These are phyloP conservation scores for Takifugu rubripes DNA, from an alignment of 2,797 vertebrate genomes.

Conservation along the genomic window DNA sequence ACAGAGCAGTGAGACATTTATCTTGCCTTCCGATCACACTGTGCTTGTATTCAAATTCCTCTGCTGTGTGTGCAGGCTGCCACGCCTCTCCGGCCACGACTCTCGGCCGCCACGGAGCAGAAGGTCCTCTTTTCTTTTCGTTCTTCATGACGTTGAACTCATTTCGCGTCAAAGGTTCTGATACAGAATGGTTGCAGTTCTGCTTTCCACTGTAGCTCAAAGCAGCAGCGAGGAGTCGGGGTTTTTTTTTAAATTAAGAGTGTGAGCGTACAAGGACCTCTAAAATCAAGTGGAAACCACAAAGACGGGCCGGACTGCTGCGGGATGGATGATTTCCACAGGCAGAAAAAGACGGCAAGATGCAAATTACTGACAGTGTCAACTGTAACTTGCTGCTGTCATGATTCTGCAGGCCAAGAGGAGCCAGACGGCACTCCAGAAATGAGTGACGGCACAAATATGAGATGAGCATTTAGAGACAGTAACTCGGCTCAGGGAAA, in stretches of 20 bases:
- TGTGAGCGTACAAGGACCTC: too few relatives aligned
- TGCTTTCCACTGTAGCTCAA: too few relatives aligned
- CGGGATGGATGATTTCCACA: too few relatives aligned
- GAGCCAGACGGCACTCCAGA: conserved; percentile 35
- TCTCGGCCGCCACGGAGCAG: background rate
- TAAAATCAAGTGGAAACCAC: too few relatives aligned
- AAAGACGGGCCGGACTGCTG: too few relatives aligned
- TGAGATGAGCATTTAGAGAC: conserved; percentile 35
- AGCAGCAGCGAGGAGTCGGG: too few relatives aligned
- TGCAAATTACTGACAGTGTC: too few relatives aligned
- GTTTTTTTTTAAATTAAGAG: too few relatives aligned
- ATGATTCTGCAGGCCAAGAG: conserved; percentile 9
- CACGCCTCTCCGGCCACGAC: conserved; percentile 32
- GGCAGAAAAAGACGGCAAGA: too few relatives aligned
- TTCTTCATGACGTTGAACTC: background rate
- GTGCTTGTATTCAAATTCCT: conserved; percentile 51
- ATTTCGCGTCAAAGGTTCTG: too few relatives aligned
- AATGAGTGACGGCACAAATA: conserved; percentile 34
- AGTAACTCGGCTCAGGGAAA: conserved; percentile 20
- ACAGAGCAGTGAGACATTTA: conserved; percentile 21
- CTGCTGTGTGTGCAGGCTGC: conserved; percentile 23
- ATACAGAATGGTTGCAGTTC: too few relatives aligned
- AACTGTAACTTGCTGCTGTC: too few relatives aligned
- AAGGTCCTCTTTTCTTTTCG: conserved; percentile 6
- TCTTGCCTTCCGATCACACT: conserved; percentile 21